Evolutionary conservation across 1,140 invertebrate genomes (phyloP).

Genomic region (Temnothorax longispinosus): DNA sequence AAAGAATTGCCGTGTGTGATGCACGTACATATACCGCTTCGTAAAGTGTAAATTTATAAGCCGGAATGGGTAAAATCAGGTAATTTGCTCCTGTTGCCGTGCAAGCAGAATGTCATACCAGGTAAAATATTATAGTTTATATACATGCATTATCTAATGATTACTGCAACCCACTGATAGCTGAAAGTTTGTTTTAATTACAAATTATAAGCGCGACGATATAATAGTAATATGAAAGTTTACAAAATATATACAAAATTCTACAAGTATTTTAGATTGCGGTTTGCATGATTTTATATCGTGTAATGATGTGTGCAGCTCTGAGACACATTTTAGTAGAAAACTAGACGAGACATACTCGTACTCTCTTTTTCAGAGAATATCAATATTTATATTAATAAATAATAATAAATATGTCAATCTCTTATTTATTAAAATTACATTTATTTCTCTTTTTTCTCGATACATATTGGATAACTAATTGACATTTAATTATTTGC

Average conservation of each 20-base stretch:
- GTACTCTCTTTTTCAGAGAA: not conserved
- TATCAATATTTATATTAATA: too few species aligned
- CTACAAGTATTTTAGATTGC: not conserved
- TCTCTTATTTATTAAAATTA: not conserved
- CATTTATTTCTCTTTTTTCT: not conserved
- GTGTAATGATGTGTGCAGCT: not conserved
- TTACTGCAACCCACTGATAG: too few species aligned
- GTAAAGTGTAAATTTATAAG: not conserved
- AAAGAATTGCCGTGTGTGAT: not conserved
- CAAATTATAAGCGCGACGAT: not conserved
- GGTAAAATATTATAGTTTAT: not conserved
- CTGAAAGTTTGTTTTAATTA: not conserved
- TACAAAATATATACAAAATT: not conserved
- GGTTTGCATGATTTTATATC: not conserved
- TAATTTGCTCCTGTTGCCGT: not conserved
- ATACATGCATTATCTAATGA: not conserved
- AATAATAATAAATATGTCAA: too few species aligned
- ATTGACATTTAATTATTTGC: conserved; percentile 17
- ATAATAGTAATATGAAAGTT: not conserved
- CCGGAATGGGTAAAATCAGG: not conserved
- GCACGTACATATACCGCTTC: not conserved
- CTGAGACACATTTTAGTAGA: not conserved
- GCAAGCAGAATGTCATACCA: not conserved
- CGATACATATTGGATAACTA: not conserved
- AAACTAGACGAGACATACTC: not conserved